A percentile compares a stretch with the other conserved stretches of the same genome.
phyloP scores from a whole-genome alignment of 2,113 vertebrate genomes.

The Arenaria interpres region DNA sequence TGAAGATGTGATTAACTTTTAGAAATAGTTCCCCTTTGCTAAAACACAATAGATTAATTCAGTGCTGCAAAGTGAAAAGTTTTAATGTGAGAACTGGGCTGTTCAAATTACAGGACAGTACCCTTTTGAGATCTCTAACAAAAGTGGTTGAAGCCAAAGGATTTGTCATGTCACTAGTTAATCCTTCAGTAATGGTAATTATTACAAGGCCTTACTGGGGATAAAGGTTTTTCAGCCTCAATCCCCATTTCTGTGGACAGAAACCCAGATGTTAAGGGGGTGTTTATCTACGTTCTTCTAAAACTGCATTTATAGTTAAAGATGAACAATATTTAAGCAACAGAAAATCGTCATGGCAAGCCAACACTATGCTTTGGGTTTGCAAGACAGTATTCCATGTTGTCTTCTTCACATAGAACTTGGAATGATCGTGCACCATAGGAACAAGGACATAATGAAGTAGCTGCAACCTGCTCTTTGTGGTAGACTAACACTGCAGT shows the following conservation, averaged over 20 bases:
- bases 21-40: background rate
- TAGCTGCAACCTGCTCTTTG: background rate
- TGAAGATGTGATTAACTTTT: conserved; percentile 16
- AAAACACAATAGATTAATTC: background rate
- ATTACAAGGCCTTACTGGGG: background rate
- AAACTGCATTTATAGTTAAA: background rate
- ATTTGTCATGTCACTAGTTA: background rate
- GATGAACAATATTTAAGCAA: background rate
- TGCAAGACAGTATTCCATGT: background rate
- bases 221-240: background rate
- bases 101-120: background rate
- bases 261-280: background rate
- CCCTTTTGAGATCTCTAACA: background rate
- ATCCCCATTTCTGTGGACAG: background rate
- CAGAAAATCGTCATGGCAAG: background rate
- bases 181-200: background rate
- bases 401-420: background rate
- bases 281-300: background rate
- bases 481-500: background rate
- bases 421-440: background rate
- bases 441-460: background rate
- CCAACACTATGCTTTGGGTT: background rate
- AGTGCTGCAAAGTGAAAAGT: background rate
- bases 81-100: background rate
- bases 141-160: background rate